Percentiles rank a stretch among this genome's conserved stretches.
phyloP scores from a whole-genome alignment of 2,888 invertebrate genomes.

The Acronicta alni region DNA sequence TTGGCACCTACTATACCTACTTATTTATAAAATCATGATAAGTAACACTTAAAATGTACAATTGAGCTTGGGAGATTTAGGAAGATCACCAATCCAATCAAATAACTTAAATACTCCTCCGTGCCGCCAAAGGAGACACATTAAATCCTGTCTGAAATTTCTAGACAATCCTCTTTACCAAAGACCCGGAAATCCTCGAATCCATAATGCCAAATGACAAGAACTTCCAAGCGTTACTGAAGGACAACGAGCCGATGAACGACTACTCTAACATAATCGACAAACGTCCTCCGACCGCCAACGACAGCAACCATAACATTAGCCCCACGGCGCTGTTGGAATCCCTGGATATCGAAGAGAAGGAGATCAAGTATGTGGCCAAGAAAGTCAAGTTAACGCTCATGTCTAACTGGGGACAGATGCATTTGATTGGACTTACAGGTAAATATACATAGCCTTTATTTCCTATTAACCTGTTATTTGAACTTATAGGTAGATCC shows the following conservation, averaged over 20 bases:
- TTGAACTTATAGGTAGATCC: too few relatives aligned
- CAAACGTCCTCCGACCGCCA: slow-evolving; percentile 90
- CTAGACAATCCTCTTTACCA: slow-evolving; percentile 95
- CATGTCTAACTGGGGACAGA: slow-evolving; percentile 91
- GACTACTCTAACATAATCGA: slow-evolving; percentile 66
- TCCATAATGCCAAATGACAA: slow-evolving; percentile 77
- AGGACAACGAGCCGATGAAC: slow-evolving; percentile 75
- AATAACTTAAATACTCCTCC: too few relatives aligned
- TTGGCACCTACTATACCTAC: too few relatives aligned
- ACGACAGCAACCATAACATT: slow-evolving; percentile 72
- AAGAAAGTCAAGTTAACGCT: slow-evolving; percentile 88
- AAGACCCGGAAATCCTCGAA: slow-evolving; percentile 92
- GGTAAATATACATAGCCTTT: too few relatives aligned
- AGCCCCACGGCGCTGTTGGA: slow-evolving; percentile 68
- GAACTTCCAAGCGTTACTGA: slow-evolving; percentile 79
- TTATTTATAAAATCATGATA: too few relatives aligned
- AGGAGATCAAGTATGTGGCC: slow-evolving; percentile 73
- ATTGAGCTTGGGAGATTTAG: too few relatives aligned
- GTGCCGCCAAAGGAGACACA: too few relatives aligned
- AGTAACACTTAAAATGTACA: too few relatives aligned
- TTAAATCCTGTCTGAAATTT: slow-evolving; percentile 1
- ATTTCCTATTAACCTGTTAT: too few relatives aligned
- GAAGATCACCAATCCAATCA: too few relatives aligned
- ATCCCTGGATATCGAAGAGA: slow-evolving; percentile 61
- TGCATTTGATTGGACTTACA: slow-evolving; percentile 89